Base-by-base conservation (phyloP, 2,888 invertebrate species). In the Microplitis manilae region DNA sequence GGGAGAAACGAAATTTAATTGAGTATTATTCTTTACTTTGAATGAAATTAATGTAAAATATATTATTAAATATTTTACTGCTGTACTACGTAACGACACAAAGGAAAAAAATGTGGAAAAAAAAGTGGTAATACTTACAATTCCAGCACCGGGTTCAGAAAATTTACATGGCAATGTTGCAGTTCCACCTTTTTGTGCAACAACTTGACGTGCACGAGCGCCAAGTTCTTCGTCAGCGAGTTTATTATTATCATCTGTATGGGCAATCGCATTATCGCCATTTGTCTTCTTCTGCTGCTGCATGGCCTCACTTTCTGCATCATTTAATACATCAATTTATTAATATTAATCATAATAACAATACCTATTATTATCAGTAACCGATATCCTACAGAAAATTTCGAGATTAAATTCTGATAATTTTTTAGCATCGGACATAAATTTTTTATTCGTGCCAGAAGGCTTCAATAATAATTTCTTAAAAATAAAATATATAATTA, bases 131-230 rank as follows among this genome's bases (percentile, higher is more conserved):
- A 73, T 77, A 90, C 91, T 90, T 84, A 92, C 92, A 79, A 91
- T 91, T 81, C 88, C 89, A 69, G 85, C 86, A 71, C 90, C 90
- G 70, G 90, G 90, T 83, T 91, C 91, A 70, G 88, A 86, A 78
- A 91, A 89, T 85, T 90, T 90, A 84, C 92, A 92, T 1, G 91
- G 92, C 70, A 92, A 87, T 78, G 89, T 88, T 50, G 91, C 91
- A 74, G 90, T 91, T 77, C 91, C 90, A 78, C 91, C 91, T 79
- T 89, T 90, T 84, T 92, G 91, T 61, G 92, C 91, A 68, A 90
- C 87, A 72, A 91, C 88, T 77, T 91, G 90, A 67, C 90, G 91
- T 78, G 86, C 81, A 79, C 87, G 85, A 68, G 85, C 86, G 70
- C 78, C 81, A 64, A 83, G 76, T 72, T 81, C 77, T 74, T 80